A percentile compares a stretch with the other conserved stretches of the same genome.
Evolutionary conservation across 2,888 invertebrate species (phyloP).

Genomic region (Leptopilina syphax): DNA sequence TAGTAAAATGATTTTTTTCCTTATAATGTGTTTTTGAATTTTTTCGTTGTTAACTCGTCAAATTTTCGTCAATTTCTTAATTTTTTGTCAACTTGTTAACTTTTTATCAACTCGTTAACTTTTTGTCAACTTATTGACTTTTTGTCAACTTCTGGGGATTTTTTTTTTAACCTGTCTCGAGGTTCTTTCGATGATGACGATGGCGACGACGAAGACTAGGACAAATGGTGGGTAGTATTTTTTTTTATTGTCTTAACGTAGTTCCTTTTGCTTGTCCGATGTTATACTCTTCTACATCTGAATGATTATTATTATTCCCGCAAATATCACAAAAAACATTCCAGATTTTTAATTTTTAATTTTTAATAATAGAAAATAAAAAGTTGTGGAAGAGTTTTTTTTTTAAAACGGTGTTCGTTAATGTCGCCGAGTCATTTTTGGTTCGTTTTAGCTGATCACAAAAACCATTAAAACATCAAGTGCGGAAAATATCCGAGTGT

Average conservation of each 20-base stretch:
- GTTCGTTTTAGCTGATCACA: slow-evolving; percentile 29
- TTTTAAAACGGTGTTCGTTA: background rate
- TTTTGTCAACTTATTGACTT: too few relatives aligned
- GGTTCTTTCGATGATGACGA: slow-evolving; percentile 17
- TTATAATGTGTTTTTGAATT: background rate
- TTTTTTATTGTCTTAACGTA: slow-evolving; percentile 23
- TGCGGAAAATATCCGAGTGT: slow-evolving; percentile 2
- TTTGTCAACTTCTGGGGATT: background rate
- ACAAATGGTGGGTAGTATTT: slow-evolving; percentile 27
- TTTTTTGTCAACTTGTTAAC: too few relatives aligned
- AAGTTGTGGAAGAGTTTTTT: background rate
- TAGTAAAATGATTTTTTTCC: slow-evolving; percentile 6
- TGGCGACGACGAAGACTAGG: slow-evolving; percentile 29
- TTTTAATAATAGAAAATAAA: background rate
- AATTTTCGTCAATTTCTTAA: too few relatives aligned
- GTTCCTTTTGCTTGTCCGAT: too few relatives aligned
- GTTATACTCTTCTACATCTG: slow-evolving; percentile 21
- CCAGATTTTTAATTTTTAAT: slow-evolving; percentile 38
- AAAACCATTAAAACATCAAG: background rate
- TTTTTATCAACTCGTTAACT: background rate
- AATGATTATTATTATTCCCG: slow-evolving; percentile 29
- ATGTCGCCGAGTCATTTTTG: slow-evolving; percentile 23
- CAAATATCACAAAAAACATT: slow-evolving; percentile 25
- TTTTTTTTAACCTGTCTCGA: slow-evolving; percentile 10
- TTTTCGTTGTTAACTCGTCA: background rate